Conservation (phyloP, 1,140 invertebrate species). For the Tyrophagus putrescentiae region DNA sequence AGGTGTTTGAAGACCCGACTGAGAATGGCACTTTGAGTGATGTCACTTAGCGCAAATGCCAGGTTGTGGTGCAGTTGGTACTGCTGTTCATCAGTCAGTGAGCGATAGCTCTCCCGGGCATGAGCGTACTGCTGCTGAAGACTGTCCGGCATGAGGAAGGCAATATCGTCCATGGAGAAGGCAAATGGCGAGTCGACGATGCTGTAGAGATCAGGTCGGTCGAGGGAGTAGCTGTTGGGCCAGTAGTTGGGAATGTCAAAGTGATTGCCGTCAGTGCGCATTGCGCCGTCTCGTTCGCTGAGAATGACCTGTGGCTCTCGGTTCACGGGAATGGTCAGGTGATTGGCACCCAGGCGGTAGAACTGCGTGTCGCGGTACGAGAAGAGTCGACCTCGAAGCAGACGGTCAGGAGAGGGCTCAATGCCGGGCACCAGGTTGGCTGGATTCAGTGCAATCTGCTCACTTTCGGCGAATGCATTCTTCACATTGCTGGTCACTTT, state of each 20-base stretch:
- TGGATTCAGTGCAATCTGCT: conserved; percentile 85
- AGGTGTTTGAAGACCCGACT: background rate
- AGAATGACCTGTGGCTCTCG: conserved; percentile 49
- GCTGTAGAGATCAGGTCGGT: background rate
- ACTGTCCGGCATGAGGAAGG: background rate
- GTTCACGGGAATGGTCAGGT: conserved; percentile 83
- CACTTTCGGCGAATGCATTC: conserved; percentile 80
- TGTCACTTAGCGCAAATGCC: background rate
- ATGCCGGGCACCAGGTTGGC: conserved; percentile 82
- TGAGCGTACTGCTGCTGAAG: conserved; percentile 5
- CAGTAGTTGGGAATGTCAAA: conserved; percentile 27
- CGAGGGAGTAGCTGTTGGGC: conserved; percentile 21
- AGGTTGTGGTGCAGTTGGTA: conserved; percentile 4
- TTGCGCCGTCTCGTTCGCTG: conserved; percentile 70
- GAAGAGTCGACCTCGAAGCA: conserved; percentile 83
- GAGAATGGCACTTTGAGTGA: background rate
- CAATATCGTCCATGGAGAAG: background rate
- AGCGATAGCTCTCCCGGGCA: conserved; percentile 1
- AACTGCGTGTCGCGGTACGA: conserved; percentile 86
- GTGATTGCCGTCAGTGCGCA: conserved; percentile 34
- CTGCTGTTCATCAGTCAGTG: background rate
- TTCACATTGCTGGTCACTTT: conserved; percentile 71
- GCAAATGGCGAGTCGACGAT: background rate
- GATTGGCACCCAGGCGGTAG: conserved; percentile 78
- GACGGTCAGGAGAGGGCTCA: conserved; percentile 78